A percentile compares a stretch with the other conserved stretches of the same genome.
phyloP scores from a whole-genome alignment of 2,888 invertebrate genomes.

The Beris morrisii region DNA sequence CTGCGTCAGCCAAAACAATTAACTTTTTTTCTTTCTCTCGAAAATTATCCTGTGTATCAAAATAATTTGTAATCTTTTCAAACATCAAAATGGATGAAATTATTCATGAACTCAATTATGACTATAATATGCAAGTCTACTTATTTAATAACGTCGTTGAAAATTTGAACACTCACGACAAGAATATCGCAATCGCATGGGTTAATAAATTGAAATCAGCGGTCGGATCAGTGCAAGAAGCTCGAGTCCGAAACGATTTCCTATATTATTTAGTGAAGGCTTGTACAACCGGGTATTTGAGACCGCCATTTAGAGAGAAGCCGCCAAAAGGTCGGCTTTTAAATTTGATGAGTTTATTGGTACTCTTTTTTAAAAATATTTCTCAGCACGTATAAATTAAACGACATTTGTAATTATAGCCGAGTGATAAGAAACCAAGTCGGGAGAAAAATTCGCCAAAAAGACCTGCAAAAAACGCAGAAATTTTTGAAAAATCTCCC shows the following conservation, averaged over 20 bases:
- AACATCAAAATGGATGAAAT: conserved; percentile 52
- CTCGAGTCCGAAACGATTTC: conserved; percentile 60
- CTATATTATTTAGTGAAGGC: conserved; percentile 59
- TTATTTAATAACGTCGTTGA: conserved; percentile 57
- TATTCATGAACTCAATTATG: conserved; percentile 58
- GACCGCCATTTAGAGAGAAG: conserved; percentile 57
- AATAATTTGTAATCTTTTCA: no score
- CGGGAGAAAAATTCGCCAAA: neutral
- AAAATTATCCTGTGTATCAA: no score
- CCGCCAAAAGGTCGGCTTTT: conserved; percentile 58
- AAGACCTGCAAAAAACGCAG: conserved; percentile 46
- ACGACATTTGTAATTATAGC: neutral
- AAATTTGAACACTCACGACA: conserved; percentile 51
- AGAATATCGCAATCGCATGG: conserved; percentile 58
- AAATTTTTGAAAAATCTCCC: conserved; percentile 59
- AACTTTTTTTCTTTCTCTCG: no score
- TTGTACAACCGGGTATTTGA: conserved; percentile 57
- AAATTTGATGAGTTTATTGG: conserved; percentile 55
- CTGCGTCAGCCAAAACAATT: no score
- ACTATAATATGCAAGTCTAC: conserved; percentile 60
- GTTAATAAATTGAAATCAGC: conserved; percentile 58
- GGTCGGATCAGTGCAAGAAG: conserved; percentile 57
- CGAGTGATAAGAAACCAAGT: neutral
- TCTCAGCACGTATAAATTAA: neutral
- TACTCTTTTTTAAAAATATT: conserved; percentile 42